phyloP scores from a whole-genome alignment of 1,140 invertebrate genomes.

The Drosophila tsacasi region DNA sequence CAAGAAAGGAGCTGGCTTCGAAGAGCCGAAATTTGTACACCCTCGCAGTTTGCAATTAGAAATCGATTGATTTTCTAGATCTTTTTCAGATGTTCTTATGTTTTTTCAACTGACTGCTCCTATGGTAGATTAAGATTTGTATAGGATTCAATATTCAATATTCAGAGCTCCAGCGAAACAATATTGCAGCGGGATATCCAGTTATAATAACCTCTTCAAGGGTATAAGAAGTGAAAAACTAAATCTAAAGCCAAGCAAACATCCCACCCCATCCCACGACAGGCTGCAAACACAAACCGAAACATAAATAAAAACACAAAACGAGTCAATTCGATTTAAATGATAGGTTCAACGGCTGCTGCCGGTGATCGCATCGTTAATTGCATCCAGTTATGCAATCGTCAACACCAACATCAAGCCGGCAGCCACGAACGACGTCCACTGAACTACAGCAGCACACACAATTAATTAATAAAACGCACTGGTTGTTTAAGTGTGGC shows the following conservation, averaged over 20 bases:
- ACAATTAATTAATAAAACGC: slow-evolving; percentile 50
- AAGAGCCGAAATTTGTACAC: not conserved
- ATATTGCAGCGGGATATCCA: no score
- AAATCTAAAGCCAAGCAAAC: not conserved
- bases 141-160: not conserved
- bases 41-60: not conserved
- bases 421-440: not conserved
- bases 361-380: slow-evolving; percentile 33
- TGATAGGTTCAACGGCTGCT: slow-evolving; percentile 37
- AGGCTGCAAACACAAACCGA: not conserved
- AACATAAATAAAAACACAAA: slow-evolving; percentile 9
- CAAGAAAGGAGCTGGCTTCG: not conserved
- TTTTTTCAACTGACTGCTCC: not conserved
- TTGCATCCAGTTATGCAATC: slow-evolving; percentile 25
- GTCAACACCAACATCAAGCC: slow-evolving; percentile 8
- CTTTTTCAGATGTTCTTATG: not conserved
- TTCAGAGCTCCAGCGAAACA: not conserved
- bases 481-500: slow-evolving; percentile 9
- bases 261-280: slow-evolving; percentile 12
- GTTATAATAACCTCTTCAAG: not conserved
- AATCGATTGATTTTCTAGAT: not conserved
- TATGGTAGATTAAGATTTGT: not conserved
- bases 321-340: slow-evolving; percentile 40
- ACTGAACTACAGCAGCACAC: slow-evolving; percentile 5
- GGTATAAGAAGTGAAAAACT: not conserved